Percentiles rank a stretch among this genome's conserved stretches.
Evolutionary conservation across 2,797 vertebrate genomes (phyloP).

Genomic region (Channa striata): DNA sequence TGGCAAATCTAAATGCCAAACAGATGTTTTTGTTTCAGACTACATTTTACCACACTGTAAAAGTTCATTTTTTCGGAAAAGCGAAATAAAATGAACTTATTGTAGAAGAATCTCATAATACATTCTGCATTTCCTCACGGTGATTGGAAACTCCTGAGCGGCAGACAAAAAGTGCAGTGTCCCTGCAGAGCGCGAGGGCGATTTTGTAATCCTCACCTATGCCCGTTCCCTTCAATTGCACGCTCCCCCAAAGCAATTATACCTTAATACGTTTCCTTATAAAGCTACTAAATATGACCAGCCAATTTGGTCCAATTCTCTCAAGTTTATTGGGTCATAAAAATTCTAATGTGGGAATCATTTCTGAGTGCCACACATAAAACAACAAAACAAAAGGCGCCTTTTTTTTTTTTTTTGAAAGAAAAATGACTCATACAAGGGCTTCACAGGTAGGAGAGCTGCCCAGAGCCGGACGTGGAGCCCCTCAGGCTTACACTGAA

Average conservation of each 20-base stretch:
- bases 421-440: slow-evolving; percentile 59
- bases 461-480: slow-evolving; percentile 69
- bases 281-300: slow-evolving; percentile 81
- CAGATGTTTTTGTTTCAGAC: slow-evolving; percentile 83
- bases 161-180: slow-evolving; percentile 76
- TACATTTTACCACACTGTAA: slow-evolving; percentile 82
- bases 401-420: slow-evolving; percentile 58
- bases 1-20: slow-evolving; percentile 78
- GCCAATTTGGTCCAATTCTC: slow-evolving; percentile 80
- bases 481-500: slow-evolving; percentile 61
- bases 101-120: slow-evolving; percentile 75
- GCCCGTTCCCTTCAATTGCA: slow-evolving; percentile 53
- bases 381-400: slow-evolving; percentile 77
- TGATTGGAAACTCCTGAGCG: slow-evolving; percentile 70
- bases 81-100: slow-evolving; percentile 81
- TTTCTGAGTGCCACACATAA: slow-evolving; percentile 79
- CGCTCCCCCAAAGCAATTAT: slow-evolving; percentile 73
- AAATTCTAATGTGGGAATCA: slow-evolving; percentile 79
- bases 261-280: slow-evolving; percentile 83
- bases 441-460: slow-evolving; percentile 72
- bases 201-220: slow-evolving; percentile 72
- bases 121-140: slow-evolving; percentile 71
- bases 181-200: slow-evolving; percentile 46
- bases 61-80: slow-evolving; percentile 79
- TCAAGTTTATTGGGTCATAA: slow-evolving; percentile 82